Evolutionary conservation across 2,113 vertebrate species (phyloP).

Genomic region (Pseudopipra pipra): DNA sequence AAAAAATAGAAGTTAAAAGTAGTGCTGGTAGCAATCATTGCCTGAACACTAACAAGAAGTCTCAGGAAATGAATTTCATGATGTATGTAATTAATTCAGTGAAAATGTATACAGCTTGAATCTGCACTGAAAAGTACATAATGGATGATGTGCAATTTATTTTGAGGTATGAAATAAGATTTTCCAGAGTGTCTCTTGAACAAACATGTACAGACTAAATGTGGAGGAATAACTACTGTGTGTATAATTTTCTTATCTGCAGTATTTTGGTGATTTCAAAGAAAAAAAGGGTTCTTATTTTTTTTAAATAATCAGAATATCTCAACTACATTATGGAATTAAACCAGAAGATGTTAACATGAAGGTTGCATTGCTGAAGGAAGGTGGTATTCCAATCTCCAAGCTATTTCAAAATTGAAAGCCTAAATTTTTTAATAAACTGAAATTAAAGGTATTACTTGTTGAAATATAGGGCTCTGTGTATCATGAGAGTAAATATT

Average conservation of each 20-base stretch:
- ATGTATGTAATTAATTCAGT: not conserved
- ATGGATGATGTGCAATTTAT: not conserved
- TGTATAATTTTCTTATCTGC: not conserved
- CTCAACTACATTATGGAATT: not conserved
- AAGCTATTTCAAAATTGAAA: not conserved
- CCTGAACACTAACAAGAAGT: not conserved
- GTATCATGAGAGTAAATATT: not conserved
- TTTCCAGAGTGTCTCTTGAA: not conserved
- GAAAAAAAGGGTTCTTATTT: not conserved
- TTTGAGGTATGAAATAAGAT: not conserved
- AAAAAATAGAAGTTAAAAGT: not conserved
- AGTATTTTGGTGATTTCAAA: not conserved
- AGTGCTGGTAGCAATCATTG: not conserved
- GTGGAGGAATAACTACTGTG: not conserved
- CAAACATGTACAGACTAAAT: not conserved
- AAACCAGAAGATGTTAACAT: not conserved
- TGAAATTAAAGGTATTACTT: not conserved
- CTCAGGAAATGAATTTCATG: not conserved
- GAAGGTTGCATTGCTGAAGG: not conserved
- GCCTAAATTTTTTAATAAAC: not conserved
- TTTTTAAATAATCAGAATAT: not conserved
- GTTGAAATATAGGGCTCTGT: not conserved
- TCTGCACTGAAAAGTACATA: not conserved
- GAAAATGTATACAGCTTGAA: not conserved
- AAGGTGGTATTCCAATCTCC: not conserved